Evolutionary conservation across 2,888 invertebrate genomes (phyloP).

Genomic region (Cepaea hortensis): DNA sequence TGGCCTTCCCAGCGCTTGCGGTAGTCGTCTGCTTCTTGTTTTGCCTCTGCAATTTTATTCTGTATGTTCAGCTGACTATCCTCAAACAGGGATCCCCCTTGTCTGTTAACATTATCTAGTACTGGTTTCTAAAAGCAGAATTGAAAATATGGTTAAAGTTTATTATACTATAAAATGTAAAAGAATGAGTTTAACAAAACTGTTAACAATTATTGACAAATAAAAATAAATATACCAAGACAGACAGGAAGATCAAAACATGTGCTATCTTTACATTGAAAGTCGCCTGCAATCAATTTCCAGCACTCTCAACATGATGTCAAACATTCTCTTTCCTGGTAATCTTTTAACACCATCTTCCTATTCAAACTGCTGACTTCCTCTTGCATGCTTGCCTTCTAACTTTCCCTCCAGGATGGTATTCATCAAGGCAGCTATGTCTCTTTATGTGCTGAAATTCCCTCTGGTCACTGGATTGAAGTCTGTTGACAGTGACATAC

Average conservation of each 20-base stretch:
- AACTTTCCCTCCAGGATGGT: too few species aligned
- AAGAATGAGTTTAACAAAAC: not conserved
- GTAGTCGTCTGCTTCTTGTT: conserved; percentile 41
- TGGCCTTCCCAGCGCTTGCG: conserved; percentile 41
- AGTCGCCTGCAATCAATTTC: not conserved
- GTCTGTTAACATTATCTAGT: not conserved
- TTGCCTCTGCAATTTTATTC: conserved; percentile 41
- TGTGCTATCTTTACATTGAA: not conserved
- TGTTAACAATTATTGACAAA: too few species aligned
- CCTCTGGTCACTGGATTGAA: too few species aligned
- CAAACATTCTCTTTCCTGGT: too few species aligned
- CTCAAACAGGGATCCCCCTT: not conserved
- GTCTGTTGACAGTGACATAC: too few species aligned
- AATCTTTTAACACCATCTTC: too few species aligned
- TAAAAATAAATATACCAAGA: not conserved
- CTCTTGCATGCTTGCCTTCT: too few species aligned
- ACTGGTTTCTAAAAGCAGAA: not conserved
- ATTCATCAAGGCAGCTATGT: too few species aligned
- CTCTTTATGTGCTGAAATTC: too few species aligned
- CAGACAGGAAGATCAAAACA: not conserved
- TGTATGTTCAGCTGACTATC: conserved; percentile 42
- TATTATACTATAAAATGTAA: not conserved
- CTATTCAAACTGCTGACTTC: too few species aligned
- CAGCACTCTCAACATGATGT: too few species aligned
- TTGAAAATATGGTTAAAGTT: not conserved